Conservation (phyloP, 2,888 invertebrate species). For the Dolomedes plantarius region DNA sequence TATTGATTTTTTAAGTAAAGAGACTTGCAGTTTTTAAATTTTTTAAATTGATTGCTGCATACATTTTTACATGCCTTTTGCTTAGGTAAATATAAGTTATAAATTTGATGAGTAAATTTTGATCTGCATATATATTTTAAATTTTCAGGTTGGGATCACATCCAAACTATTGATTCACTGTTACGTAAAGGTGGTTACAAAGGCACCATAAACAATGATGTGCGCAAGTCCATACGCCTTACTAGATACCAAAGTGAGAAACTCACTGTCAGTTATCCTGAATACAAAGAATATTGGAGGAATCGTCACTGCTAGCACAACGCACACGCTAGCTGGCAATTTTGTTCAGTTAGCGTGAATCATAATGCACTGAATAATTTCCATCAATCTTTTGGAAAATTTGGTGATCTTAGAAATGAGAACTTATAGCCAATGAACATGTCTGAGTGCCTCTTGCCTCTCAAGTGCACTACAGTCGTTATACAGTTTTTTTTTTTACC, state of each 20-base stretch:
- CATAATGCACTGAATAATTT: conserved; percentile 16
- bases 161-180: conserved; percentile 97
- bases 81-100: too few relatives aligned
- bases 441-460: conserved; percentile 15
- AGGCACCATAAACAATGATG: conserved; percentile 87
- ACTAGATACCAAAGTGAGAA: conserved; percentile 98
- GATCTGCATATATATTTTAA: too few relatives aligned
- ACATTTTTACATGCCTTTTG: too few relatives aligned
- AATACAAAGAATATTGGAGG: conserved; percentile 80
- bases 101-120: too few relatives aligned
- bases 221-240: conserved; percentile 91
- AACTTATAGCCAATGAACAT: not conserved
- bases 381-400: conserved; percentile 12
- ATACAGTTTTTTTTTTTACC: too few relatives aligned
- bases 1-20: too few relatives aligned
- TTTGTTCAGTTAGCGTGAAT: conserved; percentile 31
- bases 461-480: not conserved
- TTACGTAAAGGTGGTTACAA: conserved; percentile 98
- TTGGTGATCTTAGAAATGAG: not conserved
- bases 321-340: conserved; percentile 48
- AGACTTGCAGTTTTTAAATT: too few relatives aligned
- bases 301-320: conserved; percentile 55
- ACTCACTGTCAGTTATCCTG: conserved; percentile 89
- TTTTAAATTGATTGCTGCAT: too few relatives aligned
- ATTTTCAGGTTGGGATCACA: conserved; percentile 95